Base-by-base conservation (phyloP, 1,140 invertebrate species). In the Hylyphantes graminicola region DNA sequence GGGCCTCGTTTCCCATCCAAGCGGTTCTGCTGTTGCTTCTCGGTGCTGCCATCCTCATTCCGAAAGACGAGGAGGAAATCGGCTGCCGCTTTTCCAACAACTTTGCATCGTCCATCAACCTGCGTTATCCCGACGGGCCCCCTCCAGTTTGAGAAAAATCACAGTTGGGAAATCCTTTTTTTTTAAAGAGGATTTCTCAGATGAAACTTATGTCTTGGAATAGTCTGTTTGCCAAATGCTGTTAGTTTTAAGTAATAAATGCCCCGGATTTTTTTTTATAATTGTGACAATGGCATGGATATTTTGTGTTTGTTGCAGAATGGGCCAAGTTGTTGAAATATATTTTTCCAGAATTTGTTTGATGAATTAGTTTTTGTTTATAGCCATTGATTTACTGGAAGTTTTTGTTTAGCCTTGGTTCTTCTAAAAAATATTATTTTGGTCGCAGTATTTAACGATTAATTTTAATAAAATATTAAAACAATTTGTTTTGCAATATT, bases 71-170 rank as follows among this genome's bases (percentile, higher is more conserved):
- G 90, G 94, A 96, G 87, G 95, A 96, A 88, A 94, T 94, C 89
- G 94, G 93, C 85, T 96, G 94, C 89, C 94, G 94, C 89, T 91
- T 96, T 86, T 92, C 93, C 82, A 96, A 96, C 88, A 96, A 93
- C 84, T 94, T 97, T 85, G 90, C 89, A 11, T 91, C 92, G 85
- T 94, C 94, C 87, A 92, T 98, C 21, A 94, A 95, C 82, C 91
- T 98, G 86, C 92, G 93, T 50, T 97, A 97, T 90, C 93, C 94
- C 48, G 93, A 97, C 88, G 96, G 96, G 82, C 96, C 96, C 50
- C 96, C 96, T 63, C 96, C 96, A 35, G 92, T 95, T 13, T 97
- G 94, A 78, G 80, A 73, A 77, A 53, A 15, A 57, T 17, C 13
- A 17, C 15, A 35, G 15, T 35, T 17, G 48, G 12, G 35, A 5